These are phyloP conservation scores for Neopipo cinnamomea DNA, from an alignment of 2,113 vertebrate species.

Conservation along the genomic window DNA sequence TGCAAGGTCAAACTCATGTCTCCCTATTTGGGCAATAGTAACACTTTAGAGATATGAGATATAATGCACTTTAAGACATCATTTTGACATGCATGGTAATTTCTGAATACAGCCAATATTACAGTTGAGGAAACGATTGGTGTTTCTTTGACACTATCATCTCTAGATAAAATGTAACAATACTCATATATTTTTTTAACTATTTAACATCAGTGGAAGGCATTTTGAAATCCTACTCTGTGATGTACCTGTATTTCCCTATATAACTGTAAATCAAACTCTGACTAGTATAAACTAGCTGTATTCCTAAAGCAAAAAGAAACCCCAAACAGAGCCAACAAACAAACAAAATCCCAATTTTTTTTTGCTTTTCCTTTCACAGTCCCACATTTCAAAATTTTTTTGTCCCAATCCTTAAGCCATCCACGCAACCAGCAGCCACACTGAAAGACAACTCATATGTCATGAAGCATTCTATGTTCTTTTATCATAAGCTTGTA, in stretches of 20 bases:
- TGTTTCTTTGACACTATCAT: background rate
- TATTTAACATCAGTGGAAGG: background rate
- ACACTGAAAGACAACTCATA: background rate
- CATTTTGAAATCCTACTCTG: background rate
- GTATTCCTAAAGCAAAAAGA: background rate
- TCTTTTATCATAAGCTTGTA: background rate
- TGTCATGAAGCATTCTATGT: background rate
- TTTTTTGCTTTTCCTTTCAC: background rate
- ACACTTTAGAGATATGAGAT: background rate
- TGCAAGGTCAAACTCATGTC: slow-evolving; percentile 2
- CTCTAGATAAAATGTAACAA: background rate
- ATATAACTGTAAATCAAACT: background rate
- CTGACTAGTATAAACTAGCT: background rate
- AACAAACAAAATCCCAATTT: background rate
- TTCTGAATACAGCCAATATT: background rate
- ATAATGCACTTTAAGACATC: background rate
- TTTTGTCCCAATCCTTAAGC: background rate
- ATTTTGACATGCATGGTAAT: background rate
- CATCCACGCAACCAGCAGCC: background rate
- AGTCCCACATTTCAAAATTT: background rate
- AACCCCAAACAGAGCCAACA: background rate
- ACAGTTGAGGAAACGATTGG: background rate
- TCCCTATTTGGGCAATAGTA: background rate
- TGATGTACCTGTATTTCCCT: background rate
- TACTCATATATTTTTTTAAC: background rate